These are phyloP conservation scores for Radopholus similis DNA, from an alignment of 1,140 invertebrate genomes.

Conservation along the genomic window DNA sequence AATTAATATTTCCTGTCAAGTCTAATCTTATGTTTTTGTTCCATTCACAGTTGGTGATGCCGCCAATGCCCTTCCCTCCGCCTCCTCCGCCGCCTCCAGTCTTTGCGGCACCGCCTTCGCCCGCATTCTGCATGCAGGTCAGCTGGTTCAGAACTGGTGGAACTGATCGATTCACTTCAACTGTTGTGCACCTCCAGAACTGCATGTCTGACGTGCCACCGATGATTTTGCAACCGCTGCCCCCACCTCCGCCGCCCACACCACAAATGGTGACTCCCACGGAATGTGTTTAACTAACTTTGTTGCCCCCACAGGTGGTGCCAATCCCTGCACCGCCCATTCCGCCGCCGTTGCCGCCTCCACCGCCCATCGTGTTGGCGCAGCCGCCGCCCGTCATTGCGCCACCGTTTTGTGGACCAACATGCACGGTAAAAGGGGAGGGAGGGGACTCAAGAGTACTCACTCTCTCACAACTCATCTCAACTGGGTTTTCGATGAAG, in stretches of 20 bases:
- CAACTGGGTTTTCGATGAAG: too few relatives aligned
- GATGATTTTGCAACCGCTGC: conserved; percentile 2
- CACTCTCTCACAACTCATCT: too few relatives aligned
- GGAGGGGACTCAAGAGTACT: too few relatives aligned
- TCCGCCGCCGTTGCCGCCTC: conserved; percentile 3
- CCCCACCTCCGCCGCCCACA: background rate
- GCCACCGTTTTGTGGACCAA: background rate
- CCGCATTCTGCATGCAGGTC: background rate
- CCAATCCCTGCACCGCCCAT: background rate
- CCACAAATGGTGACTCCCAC: background rate
- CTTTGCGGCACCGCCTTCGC: background rate
- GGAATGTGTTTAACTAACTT: conserved; percentile 2
- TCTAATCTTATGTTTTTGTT: too few relatives aligned
- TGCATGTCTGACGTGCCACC: background rate
- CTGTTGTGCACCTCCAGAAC: background rate
- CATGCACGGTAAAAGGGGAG: too few relatives aligned
- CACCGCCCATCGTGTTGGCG: conserved; percentile 1
- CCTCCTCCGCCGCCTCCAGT: background rate
- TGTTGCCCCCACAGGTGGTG: background rate
- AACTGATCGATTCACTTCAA: background rate
- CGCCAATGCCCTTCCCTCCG: background rate
- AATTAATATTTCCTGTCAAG: too few relatives aligned
- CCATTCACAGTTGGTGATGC: background rate
- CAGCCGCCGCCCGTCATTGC: background rate
- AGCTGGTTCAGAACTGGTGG: background rate